Percentiles rank a stretch among this genome's conserved stretches.
phyloP scores from a whole-genome alignment of 2,797 vertebrate genomes.

The Neomorphus geoffroyi region DNA sequence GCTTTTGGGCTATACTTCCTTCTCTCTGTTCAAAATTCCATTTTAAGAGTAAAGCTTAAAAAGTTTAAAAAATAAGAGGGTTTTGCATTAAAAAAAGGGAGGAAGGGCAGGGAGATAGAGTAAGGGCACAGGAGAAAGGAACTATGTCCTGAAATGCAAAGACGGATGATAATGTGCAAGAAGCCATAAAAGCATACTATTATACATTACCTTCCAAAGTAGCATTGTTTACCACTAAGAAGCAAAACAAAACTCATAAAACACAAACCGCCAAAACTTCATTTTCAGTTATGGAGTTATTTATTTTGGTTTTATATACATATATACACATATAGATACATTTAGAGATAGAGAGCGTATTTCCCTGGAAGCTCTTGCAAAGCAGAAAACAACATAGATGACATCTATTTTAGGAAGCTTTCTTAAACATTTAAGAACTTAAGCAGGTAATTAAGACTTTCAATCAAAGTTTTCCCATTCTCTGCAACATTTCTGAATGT shows the following conservation, averaged over 20 bases:
- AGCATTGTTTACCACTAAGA: background rate
- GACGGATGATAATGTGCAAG: background rate
- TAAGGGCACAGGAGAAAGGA: background rate
- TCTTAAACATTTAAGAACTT: conserved; percentile 7
- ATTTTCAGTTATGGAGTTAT: background rate
- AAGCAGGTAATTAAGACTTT: conserved; percentile 40
- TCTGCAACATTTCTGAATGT: conserved; percentile 15
- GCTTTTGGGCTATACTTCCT: background rate
- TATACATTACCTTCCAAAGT: conserved; percentile 49
- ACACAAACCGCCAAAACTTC: background rate
- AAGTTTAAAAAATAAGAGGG: background rate
- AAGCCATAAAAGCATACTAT: conserved; percentile 44
- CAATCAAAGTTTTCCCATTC: conserved; percentile 8
- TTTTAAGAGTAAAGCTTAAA: background rate
- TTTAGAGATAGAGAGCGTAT: background rate
- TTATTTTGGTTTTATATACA: background rate
- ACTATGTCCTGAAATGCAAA: background rate
- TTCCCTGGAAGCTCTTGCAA: background rate
- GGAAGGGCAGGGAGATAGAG: background rate
- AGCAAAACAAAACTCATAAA: background rate
- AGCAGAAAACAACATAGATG: background rate
- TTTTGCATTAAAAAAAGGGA: background rate
- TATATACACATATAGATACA: too few relatives aligned
- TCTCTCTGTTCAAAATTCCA: background rate
- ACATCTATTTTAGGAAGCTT: conserved; percentile 16